Evolutionary conservation across 2,113 vertebrate genomes (phyloP), one percentile per base, ranked within the genome.

Genomic region (Dicaeum eximium): DNA sequence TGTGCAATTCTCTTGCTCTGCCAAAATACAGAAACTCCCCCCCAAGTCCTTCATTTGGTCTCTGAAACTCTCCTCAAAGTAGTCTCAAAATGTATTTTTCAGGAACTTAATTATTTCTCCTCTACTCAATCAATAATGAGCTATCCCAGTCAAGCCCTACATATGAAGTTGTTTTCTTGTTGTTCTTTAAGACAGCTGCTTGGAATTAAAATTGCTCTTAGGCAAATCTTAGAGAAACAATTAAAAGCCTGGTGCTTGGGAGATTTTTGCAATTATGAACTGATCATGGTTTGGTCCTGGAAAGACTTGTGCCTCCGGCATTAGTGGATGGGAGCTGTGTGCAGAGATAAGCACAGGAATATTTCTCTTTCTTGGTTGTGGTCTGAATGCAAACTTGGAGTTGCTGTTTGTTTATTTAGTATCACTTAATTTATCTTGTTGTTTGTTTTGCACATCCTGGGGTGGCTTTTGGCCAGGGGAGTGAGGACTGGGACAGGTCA

Each of bases 181-280:
- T 94, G 56, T 88, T 75, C 42, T 86, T 80, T 9, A 45, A 92
- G 82, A 77, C 90, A 95, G 79, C 85, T 96, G 90, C 88, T 95
- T 67, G 85, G 80, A 90, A 90, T 96, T 88, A 67, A 94, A 96
- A 96, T 69, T 90, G 91, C 96, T 96, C 45, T 57, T 74, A 78
- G 94, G 94, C 95, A 95, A 89, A 93, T 78, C 51, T 84, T 70
- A 47, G 1, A 66, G 86, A 92, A 95, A 86, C 82, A 92, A 95
- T 97, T 96, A 95, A 95, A 92, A 95, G 66, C 60, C 67, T 78
- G 67, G 87, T 91, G 77, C 54, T 91, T 54, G 62, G 80, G 79
- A 94, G 67, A 51, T 20, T 86, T 91, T 84, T 83, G 92, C 90
- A 95, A 88, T 96, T 95, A 92, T 44, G 67, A 83, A 60, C 75